Conservation (phyloP, 35 echinoderm and acorn worm species). For the Heliocidaris tuberculata region DNA sequence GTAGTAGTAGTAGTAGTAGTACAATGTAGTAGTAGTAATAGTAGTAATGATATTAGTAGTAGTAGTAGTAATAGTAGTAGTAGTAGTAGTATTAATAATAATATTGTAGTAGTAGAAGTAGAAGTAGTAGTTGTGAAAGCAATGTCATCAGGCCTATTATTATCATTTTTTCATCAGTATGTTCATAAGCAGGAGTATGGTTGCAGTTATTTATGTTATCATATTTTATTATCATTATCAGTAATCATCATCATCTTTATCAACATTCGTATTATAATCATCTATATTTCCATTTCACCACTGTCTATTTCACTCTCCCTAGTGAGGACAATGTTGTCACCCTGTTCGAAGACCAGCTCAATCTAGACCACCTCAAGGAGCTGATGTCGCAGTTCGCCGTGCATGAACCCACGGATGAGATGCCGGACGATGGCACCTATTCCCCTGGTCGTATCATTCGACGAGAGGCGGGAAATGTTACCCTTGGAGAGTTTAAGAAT, state of each 20-base stretch:
- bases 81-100: neutral
- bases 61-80: slow-evolving; percentile 21
- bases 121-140: neutral
- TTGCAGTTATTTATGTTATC: no score
- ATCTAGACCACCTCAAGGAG: slow-evolving; percentile 89
- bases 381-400: slow-evolving; percentile 82
- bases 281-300: no score
- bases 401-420: slow-evolving; percentile 79
- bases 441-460: slow-evolving; percentile 77
- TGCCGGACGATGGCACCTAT: slow-evolving; percentile 71
- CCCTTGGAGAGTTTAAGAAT: slow-evolving; percentile 81
- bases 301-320: neutral
- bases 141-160: no score
- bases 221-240: no score
- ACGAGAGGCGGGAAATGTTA: slow-evolving; percentile 88
- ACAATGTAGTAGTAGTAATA: no score
- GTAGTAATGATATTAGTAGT: no score
- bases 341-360: slow-evolving; percentile 90
- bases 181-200: no score
- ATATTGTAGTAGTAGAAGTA: neutral
- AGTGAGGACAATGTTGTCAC: neutral
- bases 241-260: no score
- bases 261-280: no score
- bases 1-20: no score
- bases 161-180: no score